These are phyloP conservation scores for Monodelphis domestica DNA, from an alignment of 2,797 vertebrate genomes.

Conservation along the genomic window DNA sequence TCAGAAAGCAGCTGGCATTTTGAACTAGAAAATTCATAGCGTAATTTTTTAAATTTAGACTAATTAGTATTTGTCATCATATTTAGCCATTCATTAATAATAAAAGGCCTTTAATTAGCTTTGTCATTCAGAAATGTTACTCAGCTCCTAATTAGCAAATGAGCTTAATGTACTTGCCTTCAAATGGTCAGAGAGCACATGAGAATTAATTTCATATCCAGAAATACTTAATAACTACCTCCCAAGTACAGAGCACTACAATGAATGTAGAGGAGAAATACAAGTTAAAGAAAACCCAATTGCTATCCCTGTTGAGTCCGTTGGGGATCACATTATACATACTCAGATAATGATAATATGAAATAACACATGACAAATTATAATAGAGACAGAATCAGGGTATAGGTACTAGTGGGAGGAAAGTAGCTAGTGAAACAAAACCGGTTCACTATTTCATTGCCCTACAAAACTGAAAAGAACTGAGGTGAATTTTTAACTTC, in stretches of 20 bases:
- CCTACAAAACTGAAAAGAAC: not conserved
- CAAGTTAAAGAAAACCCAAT: not conserved
- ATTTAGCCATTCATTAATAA: not conserved
- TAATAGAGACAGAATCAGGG: not conserved
- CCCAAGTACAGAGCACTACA: not conserved
- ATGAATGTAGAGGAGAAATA: not conserved
- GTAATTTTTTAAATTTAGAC: not conserved
- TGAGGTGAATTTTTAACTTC: slow-evolving; percentile 13
- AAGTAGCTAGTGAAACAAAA: not conserved
- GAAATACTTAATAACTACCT: not conserved
- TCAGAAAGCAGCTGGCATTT: not conserved
- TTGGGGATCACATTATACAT: not conserved
- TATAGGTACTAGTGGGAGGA: not conserved
- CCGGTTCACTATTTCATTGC: not conserved
- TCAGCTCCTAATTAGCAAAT: not conserved
- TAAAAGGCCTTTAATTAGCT: not conserved
- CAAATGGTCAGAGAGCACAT: not conserved
- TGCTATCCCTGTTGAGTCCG: not conserved
- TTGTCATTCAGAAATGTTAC: not conserved
- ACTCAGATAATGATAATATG: not conserved
- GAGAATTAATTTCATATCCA: not conserved
- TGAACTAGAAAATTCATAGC: not conserved
- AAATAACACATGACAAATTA: not conserved
- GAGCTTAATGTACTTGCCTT: not conserved
- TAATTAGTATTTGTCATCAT: not conserved